phyloP scores from a whole-genome alignment of 2,888 invertebrate genomes.

The Epistrophe grossulariae region DNA sequence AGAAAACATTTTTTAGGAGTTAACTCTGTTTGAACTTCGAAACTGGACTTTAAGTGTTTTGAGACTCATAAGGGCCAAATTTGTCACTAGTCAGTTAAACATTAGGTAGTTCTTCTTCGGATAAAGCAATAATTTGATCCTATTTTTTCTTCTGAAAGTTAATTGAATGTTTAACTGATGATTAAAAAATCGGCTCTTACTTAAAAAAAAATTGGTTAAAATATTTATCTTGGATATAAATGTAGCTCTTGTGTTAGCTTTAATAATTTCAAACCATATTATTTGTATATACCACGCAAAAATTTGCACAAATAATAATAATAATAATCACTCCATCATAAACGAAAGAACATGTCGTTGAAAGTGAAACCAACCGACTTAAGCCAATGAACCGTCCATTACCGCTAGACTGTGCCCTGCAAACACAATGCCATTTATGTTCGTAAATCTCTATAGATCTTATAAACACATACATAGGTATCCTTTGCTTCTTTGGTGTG shows the following conservation, averaged over 20 bases:
- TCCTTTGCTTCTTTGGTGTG: constrained; percentile 12
- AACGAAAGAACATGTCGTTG: constrained; percentile 27
- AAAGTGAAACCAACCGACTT: constrained; percentile 67
- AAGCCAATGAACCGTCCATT: constrained; percentile 61
- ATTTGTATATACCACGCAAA: not conserved
- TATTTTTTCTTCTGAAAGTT: too few relatives aligned
- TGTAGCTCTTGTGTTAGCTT: not conserved
- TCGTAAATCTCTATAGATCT: constrained; percentile 23
- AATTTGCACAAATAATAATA: constrained; percentile 5
- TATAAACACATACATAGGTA: not conserved
- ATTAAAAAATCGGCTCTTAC: not conserved
- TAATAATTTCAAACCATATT: constrained; percentile 1
- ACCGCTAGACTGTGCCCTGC: constrained; percentile 46
- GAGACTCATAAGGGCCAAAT: too few relatives aligned
- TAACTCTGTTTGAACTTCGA: too few relatives aligned
- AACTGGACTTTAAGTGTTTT: too few relatives aligned
- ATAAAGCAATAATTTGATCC: too few relatives aligned
- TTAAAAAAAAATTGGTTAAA: not conserved
- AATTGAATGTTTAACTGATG: too few relatives aligned
- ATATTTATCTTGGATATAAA: not conserved
- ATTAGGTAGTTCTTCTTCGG: too few relatives aligned
- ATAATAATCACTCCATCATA: constrained; percentile 21
- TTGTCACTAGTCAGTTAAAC: too few relatives aligned
- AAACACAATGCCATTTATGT: constrained; percentile 53
- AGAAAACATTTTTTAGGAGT: too few relatives aligned